Base-by-base conservation (phyloP, 2,888 invertebrate species). In the Lasioglossum zephyrum region DNA sequence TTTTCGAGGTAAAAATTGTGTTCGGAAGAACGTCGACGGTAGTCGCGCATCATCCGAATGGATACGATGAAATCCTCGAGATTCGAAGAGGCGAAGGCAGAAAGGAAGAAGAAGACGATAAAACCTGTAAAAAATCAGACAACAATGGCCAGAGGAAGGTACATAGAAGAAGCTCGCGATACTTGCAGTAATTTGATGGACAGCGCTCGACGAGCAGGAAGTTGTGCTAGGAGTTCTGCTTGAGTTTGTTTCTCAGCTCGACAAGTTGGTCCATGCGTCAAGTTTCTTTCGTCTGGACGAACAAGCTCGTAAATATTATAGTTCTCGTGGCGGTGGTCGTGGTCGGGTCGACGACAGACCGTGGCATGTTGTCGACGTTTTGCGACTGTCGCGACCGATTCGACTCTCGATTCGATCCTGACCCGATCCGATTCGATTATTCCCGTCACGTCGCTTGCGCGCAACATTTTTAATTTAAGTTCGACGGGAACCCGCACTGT, bases 391-490 rank as follows among this genome's bases (percentile, higher is more conserved):
- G 49, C 22, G 16, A 16, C 4, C 47, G 72, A 60, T 77, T 57
- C 57, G 57, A 60, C 57, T 53, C 53, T 26, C 73, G 72, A 79
- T 66, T 4, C 47, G 57, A 26, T 26, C 26, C 57, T 22, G 57
- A 26, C 60, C 60, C 60, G 74, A 79, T 72, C 78, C 83, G 76
- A 73, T 78, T 83, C 73, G 53, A 70, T 72, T 81, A 90, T 87
- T 87, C 90, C 57, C 18, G 36, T 84, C 89, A 90, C 88, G 90
- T 90, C 69, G 85, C 74, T 77, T 26, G 80, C 47, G 78, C 69
- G 80, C 83, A 87, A 90, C 87, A 88, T 90, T 90, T 90, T 90
- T 90, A 87, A 90, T 90, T 88, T 90, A 90, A 90, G 89, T 90
- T 88, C 76, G 84, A 87, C 87, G 82, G 73, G 82, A 73, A 60